These are phyloP conservation scores for Syngnathus scovelli DNA, from an alignment of 2,113 vertebrate genomes.

Conservation along the genomic window DNA sequence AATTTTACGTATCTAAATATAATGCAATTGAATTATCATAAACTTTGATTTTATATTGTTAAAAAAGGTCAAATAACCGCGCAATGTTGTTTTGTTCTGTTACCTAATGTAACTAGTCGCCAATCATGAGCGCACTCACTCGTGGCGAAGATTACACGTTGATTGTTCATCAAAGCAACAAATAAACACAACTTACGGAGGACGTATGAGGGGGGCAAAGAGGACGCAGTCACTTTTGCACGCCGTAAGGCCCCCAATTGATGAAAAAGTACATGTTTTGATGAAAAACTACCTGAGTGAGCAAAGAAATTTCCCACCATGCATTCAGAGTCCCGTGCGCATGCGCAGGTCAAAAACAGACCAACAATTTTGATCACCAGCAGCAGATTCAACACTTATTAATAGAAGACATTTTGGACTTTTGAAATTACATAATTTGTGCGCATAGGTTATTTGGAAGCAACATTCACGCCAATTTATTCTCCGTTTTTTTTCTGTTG, in stretches of 20 bases:
- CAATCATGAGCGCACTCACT: neutral
- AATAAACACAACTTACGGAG: neutral
- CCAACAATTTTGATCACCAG: neutral
- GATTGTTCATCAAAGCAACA: neutral
- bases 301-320: conserved; percentile 47
- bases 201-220: too few relatives aligned
- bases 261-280: conserved; percentile 10
- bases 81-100: neutral
- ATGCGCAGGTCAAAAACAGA: conserved; percentile 27
- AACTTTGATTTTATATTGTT: neutral
- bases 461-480: neutral
- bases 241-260: neutral
- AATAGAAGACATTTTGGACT: neutral
- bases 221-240: neutral
- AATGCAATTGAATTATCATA: neutral
- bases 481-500: neutral
- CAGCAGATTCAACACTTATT: conserved; percentile 42
- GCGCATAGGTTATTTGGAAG: neutral
- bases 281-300: neutral
- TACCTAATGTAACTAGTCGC: neutral
- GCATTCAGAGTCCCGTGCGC: neutral
- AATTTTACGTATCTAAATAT: neutral
- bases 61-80: neutral
- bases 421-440: neutral
- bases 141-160: neutral